Evolutionary conservation across 2,113 vertebrate genomes (phyloP), one percentile per base, ranked within the genome.

Genomic region (Thymallus thymallus): DNA sequence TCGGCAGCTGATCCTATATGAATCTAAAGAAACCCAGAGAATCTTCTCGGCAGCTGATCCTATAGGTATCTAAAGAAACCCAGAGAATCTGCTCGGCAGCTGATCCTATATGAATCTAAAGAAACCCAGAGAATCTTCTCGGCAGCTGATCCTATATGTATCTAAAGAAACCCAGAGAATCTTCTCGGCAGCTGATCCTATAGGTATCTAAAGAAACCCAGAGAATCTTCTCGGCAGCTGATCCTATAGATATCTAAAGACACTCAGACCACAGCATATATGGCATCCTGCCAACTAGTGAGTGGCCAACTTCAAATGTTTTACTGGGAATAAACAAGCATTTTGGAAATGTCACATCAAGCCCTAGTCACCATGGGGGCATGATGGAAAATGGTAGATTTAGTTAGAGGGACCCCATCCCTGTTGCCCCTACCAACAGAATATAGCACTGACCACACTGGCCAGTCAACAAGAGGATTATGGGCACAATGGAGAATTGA

Each of bases 401-500:
- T 6, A 10, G 20, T 22, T n/a, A 58, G 55, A 61, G 58, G 20
- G 56, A 60, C 26, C 55, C 68, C 32, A 76, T 83, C 82, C 82
- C 32, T 76, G 65, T 78, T 82, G 79, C 76, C 14, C 1, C 48
- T 61, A 26, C 24, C 74, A 86, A 64, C 55, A 77, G 76, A 58
- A 70, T 79, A 75, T n/a, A n/a, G n/a, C n/a, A 41, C 7, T 41
- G 35, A 9, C 35, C 35, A 10, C 7, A 82, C 76, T 78, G 70
- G 79, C 85, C 85, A 83, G 83, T 61, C 70, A 84, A 61, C 51
- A 67, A 65, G 76, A 82, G 23, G 14, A 85, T 76, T 77, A 68
- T 82, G 70, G 73, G 72, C 62, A 87, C 80, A 74, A 82, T 76
- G 84, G 78, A 63, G 68, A 87, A 78, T 75, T 58, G 76, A 73